These are phyloP conservation scores for Campoletis sonorensis DNA, from an alignment of 1,140 invertebrate species.

Conservation along the genomic window DNA sequence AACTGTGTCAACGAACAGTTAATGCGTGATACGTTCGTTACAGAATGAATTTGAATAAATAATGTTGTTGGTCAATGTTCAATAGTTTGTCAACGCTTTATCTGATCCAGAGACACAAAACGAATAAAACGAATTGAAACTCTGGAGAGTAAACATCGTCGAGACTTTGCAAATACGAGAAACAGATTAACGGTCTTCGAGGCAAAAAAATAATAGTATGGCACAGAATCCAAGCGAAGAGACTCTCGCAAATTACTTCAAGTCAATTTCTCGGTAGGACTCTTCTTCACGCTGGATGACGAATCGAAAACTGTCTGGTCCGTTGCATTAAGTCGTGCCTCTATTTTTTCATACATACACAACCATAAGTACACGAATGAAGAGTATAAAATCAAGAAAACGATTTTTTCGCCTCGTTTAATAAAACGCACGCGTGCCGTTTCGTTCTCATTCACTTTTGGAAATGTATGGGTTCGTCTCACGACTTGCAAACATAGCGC, in stretches of 20 bases:
- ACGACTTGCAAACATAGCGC: slow-evolving; percentile 20
- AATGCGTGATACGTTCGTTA: too few relatives aligned
- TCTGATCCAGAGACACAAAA: too few relatives aligned
- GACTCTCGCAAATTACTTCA: slow-evolving; percentile 55
- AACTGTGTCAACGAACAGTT: too few relatives aligned
- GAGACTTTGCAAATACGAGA: too few relatives aligned
- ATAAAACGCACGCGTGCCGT: slow-evolving; percentile 57
- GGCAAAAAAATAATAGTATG: slow-evolving; percentile 5
- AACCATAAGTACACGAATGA: not conserved
- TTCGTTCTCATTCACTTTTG: slow-evolving; percentile 62
- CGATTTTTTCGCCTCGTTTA: slow-evolving; percentile 61
- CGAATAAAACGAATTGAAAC: too few relatives aligned
- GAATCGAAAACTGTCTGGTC: slow-evolving; percentile 57
- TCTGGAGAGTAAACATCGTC: too few relatives aligned
- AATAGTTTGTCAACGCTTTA: too few relatives aligned
- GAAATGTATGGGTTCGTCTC: slow-evolving; percentile 53
- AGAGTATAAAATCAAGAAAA: slow-evolving; percentile 1
- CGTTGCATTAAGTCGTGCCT: not conserved
- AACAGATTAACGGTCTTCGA: slow-evolving; percentile 1
- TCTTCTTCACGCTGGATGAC: slow-evolving; percentile 57
- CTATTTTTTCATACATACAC: not conserved
- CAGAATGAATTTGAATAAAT: too few relatives aligned
- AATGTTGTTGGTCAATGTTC: too few relatives aligned
- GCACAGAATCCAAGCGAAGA: slow-evolving; percentile 17
- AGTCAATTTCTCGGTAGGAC: slow-evolving; percentile 51